Percentiles rank a stretch among this genome's conserved stretches.
Conservation (phyloP, 2,797 vertebrate genomes). For the Coilia nasus region DNA sequence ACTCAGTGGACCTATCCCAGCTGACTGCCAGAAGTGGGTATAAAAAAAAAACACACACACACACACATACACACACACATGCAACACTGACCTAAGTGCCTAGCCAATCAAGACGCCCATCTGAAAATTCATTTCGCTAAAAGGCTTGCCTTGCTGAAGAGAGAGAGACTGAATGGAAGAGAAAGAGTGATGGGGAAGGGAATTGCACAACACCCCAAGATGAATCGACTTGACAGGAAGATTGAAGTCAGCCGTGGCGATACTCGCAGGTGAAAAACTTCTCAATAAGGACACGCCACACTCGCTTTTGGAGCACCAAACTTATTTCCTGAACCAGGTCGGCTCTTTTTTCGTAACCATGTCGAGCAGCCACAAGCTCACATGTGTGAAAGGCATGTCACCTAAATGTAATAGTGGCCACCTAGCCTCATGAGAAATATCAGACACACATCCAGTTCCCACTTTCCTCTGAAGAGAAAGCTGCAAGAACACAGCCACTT, state of each 20-base stretch:
- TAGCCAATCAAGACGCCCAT: conserved; percentile 58
- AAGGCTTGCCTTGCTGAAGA: conserved; percentile 47
- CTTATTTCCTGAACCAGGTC: neutral
- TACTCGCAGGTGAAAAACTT: neutral
- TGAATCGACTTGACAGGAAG: neutral
- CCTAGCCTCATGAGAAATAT: conserved; percentile 8
- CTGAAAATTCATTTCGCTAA: conserved; percentile 69
- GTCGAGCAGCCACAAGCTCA: neutral
- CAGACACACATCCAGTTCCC: neutral
- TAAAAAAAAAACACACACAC: conserved; percentile 14
- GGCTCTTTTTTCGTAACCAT: neutral
- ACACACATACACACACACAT: conserved; percentile 5
- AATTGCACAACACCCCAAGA: neutral
- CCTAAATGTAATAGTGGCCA: neutral
- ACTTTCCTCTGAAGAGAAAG: neutral
- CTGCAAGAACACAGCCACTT: neutral
- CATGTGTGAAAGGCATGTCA: neutral
- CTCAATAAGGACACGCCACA: neutral
- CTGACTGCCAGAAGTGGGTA: conserved; percentile 55
- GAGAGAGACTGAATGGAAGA: neutral
- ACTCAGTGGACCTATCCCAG: conserved; percentile 64
- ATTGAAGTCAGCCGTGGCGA: neutral
- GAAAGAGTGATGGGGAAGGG: neutral
- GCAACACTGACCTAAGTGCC: conserved; percentile 63
- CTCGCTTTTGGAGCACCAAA: neutral